phyloP scores from a whole-genome alignment of 2,113 vertebrate genomes.

The Shinisaurus crocodilurus region DNA sequence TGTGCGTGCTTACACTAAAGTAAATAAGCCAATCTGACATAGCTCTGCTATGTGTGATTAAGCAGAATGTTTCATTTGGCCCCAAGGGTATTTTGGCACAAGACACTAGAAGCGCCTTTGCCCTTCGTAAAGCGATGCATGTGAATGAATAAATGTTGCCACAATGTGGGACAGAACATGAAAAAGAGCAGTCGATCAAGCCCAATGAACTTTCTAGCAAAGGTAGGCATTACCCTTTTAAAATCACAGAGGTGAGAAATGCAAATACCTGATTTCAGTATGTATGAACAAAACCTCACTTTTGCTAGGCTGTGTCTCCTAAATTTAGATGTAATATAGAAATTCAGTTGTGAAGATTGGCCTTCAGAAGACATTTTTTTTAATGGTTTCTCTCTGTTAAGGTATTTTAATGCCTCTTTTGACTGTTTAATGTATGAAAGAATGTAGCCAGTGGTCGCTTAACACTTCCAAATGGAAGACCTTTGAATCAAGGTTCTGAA shows the following conservation, averaged over 20 bases:
- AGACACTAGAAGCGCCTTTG: too few relatives aligned
- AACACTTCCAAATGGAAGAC: slow-evolving; percentile 48
- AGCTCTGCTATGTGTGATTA: too few relatives aligned
- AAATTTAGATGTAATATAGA: not conserved
- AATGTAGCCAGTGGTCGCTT: slow-evolving; percentile 40
- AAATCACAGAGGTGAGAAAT: not conserved
- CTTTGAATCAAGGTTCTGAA: slow-evolving; percentile 66
- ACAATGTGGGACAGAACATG: too few relatives aligned
- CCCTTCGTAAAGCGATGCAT: too few relatives aligned
- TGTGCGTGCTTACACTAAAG: too few relatives aligned
- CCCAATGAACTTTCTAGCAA: not conserved
- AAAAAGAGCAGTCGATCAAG: not conserved
- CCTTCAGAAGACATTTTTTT: slow-evolving; percentile 17
- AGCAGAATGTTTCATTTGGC: too few relatives aligned
- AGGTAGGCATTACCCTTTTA: not conserved
- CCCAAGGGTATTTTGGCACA: too few relatives aligned
- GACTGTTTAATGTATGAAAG: slow-evolving; percentile 37
- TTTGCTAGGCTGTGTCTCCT: not conserved
- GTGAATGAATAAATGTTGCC: too few relatives aligned
- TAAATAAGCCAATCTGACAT: too few relatives aligned
- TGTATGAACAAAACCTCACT: not conserved
- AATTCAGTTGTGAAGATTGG: not conserved
- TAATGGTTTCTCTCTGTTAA: not conserved
- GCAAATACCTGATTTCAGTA: not conserved
- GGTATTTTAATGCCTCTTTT: slow-evolving; percentile 16